Base-by-base conservation (phyloP, 2,113 vertebrate genomes). In the Urocynchramus pylzowi region DNA sequence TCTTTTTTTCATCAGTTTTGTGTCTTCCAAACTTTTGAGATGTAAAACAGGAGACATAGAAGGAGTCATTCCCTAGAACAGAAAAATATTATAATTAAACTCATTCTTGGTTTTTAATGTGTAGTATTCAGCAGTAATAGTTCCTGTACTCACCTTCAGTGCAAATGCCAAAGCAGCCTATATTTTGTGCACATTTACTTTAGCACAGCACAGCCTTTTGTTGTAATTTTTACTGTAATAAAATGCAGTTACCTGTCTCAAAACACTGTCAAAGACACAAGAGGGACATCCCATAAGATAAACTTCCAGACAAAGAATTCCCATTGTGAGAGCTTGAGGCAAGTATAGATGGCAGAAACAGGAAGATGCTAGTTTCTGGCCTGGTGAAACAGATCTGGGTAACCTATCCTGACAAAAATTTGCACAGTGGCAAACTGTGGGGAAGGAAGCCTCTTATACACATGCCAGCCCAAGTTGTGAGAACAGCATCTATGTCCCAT, bases 391-490 rank as follows among this genome's bases (percentile, higher is more conserved):
- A 86, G 21, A 26, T 15, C 7, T 68, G 42, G 16, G 26, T 31
- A 42, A 49, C 8, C 7, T 26, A 49, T 11, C 16, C 30, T 13
- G 8, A 42, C 16, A 35, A 76, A 50, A 50, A 35, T 26, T 67
- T 1, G 0, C 20, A 16, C 24, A n/a, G 35, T 10, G 17, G 14
- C 9, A 42, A 56, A 42, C 4, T 18, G 7, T 15, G 9, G 6
- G 22, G 18, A 73, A 50, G 12, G 12, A 73, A 65, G 21, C 17
- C 47, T 22, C 31, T 49, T 27, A 13, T 4, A 9, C 5, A 15
- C 11, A 9, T 24, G 24, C 5, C 30, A 61, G 13, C n/a, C 28
- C 56, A 23, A 45, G 28, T 0, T n/a, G 13, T 53, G 33, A 23
- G 28, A 69, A 11, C 18, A 37, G 12, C 12, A 39, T 45, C 23